Conservation (phyloP, 2,797 vertebrate genomes). For the Phoxinus dragarum region DNA sequence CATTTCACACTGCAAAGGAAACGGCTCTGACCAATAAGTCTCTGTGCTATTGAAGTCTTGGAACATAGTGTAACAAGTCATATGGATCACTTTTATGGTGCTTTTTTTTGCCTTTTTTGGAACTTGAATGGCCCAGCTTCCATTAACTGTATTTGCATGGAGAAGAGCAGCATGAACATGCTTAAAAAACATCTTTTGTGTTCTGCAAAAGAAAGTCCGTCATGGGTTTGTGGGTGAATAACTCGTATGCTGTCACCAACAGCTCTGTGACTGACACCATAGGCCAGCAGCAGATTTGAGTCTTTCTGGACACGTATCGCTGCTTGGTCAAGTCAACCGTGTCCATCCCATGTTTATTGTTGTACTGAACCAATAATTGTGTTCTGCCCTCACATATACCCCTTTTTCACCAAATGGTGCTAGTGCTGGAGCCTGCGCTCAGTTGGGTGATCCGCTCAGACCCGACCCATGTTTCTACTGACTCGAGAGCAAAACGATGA, state of each 20-base stretch:
- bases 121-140: background rate
- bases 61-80: background rate
- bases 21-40: background rate
- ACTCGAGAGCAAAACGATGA: background rate
- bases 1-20: background rate
- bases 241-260: background rate
- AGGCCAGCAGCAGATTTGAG: background rate
- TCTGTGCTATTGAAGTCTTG: background rate
- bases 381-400: background rate
- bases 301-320: background rate
- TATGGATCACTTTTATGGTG: background rate
- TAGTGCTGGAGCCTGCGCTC: constrained; percentile 7
- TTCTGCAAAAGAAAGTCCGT: background rate
- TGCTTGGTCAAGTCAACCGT: background rate
- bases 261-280: background rate
- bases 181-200: background rate
- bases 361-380: background rate
- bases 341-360: background rate
- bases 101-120: background rate
- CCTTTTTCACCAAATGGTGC: constrained; percentile 28
- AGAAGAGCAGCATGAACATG: background rate
- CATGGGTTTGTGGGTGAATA: background rate
- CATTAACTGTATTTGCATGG: too few species aligned
- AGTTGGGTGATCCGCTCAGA: background rate
- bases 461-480: background rate